These are phyloP conservation scores for Dryococelus australis DNA, from an alignment of 2,888 invertebrate genomes.

Conservation along the genomic window DNA sequence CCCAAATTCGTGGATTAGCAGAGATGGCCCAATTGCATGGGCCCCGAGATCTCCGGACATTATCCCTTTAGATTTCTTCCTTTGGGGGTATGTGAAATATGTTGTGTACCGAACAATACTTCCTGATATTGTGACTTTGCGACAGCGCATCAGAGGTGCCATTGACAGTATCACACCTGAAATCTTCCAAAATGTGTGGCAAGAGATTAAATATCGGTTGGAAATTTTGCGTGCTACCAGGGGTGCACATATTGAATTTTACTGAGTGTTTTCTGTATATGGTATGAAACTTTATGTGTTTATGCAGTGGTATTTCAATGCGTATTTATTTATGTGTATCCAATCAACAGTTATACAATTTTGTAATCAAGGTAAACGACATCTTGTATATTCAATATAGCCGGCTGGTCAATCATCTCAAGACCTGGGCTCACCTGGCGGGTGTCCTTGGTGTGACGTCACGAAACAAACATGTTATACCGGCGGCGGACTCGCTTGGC, in stretches of 20 bases:
- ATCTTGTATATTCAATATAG: no score
- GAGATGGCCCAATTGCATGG: neutral
- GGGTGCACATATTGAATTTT: neutral
- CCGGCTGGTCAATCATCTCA: no score
- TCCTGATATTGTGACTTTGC: neutral
- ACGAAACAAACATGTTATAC: no score
- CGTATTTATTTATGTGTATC: neutral
- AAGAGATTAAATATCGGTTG: neutral
- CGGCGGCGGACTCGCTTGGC: no score
- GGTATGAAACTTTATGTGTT: neutral
- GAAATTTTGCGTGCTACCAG: neutral
- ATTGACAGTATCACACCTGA: neutral
- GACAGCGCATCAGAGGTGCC: neutral
- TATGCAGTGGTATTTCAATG: no score
- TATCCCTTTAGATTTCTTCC: neutral
- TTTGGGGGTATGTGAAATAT: slow-evolving; percentile 20
- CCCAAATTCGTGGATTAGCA: slow-evolving; percentile 12
- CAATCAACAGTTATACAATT: neutral
- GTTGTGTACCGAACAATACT: neutral
- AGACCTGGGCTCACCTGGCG: no score
- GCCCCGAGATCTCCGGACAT: neutral
- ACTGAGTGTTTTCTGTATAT: neutral
- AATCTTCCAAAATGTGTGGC: neutral
- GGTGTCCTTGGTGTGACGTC: no score
- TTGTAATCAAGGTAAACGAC: neutral